Base-by-base conservation (phyloP, 2,113 vertebrate species). In the Zosterops borbonicus region DNA sequence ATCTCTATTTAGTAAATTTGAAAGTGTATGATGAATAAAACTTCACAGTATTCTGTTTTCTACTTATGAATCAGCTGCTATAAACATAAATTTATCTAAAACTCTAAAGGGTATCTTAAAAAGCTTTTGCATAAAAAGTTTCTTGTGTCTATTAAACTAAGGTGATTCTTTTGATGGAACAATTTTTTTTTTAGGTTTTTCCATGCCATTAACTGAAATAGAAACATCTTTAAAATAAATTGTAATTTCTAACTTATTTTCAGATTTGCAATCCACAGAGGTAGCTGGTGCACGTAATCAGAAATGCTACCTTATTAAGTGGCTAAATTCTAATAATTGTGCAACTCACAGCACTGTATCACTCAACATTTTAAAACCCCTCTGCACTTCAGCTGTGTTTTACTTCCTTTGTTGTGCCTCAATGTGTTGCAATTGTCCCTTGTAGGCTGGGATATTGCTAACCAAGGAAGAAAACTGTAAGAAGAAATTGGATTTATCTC, bases 1-100 rank as follows among this genome's bases (percentile, higher is more conserved):
- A 95, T 94, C 68, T 87, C 41, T 87, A 75, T 79, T 96, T 96
- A 97, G 67, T 41, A 94, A 95, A 95, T 95, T 85, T 91, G 44
- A 81, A 97, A 96, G 52, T 68, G 42, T 42, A 90, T 86, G 71
- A 95, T 42, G 90, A 96, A 95, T 91, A 96, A 91, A 93, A 89
- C 41, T 83, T 63, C 58, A 50, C 35, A 83, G 62, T 49, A 12
- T 37, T 81, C 23, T 53, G 4, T 53, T 87, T 96, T 84, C 71
- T 91, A 63, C n/a, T 80, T 83, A 67, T 49, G 12, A 67, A 87
- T 92, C 83, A 83, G n/a, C 5, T 83, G 17, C 41, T 58, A 28
- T 67, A 69, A 69, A 6, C 29, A 80, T 65, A 75, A 56, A 70
- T 67, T 39, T 42, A 39, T 75, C 50, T 83, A 47, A 91, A 92